Base-by-base conservation (phyloP, 2,888 invertebrate species). In the Macrosoma leucophasiata region DNA sequence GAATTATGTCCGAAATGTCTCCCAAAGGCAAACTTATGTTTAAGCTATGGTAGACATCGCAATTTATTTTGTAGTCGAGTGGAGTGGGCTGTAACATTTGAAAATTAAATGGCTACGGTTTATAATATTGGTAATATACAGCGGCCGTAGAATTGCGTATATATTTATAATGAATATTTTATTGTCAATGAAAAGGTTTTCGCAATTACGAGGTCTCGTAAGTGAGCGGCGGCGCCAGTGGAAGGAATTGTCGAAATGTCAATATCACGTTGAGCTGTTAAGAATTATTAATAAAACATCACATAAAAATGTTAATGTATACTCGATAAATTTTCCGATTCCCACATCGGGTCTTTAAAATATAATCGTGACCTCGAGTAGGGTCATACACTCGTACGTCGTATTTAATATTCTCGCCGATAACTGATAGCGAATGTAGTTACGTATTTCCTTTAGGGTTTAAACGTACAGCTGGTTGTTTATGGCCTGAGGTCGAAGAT, bases 401-500 rank as follows among this genome's bases (percentile, higher is more conserved):
- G 11, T 33, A 11, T 7, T 32, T 18, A 23, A 13, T 18, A 20
- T 24, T 21, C 9, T 22, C 17, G 17, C 17, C 7, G n/a, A n/a
- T n/a, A n/a, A n/a, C n/a, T n/a, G n/a, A n/a, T n/a, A n/a, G n/a
- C n/a, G n/a, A n/a, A n/a, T n/a, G n/a, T n/a, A n/a, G n/a, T n/a
- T n/a, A n/a, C n/a, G n/a, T n/a, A n/a, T n/a, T n/a, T n/a, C n/a
- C n/a, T n/a, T n/a, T n/a, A n/a, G n/a, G n/a, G n/a, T n/a, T n/a
- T n/a, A n/a, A n/a, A n/a, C n/a, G n/a, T n/a, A n/a, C n/a, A n/a
- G n/a, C n/a, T n/a, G n/a, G n/a, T n/a, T n/a, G n/a, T n/a, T 56
- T 59, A 62, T 47, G 56, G 54, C 41, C 58, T 58, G 51, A 61
- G 65, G 64, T 68, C 62, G 63, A 29, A 46, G 72, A 72, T 75